phyloP scores from a whole-genome alignment of 1,140 invertebrate genomes.

The Helicoverpa armigera region DNA sequence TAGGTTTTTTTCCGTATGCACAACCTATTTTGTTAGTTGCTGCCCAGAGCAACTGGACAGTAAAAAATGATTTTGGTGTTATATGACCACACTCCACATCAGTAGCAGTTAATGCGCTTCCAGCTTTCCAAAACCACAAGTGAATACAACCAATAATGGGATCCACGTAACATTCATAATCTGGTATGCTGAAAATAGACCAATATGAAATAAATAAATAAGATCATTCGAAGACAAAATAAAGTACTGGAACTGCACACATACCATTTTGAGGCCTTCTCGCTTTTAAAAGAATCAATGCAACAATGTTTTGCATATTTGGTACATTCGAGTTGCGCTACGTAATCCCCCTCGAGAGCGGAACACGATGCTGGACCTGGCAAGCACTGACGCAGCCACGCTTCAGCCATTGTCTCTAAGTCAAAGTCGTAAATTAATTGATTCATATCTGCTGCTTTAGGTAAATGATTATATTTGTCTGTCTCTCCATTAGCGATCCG shows the following conservation, averaged over 20 bases:
- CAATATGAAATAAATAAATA: slow-evolving; percentile 22
- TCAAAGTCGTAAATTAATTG: slow-evolving; percentile 79
- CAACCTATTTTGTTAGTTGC: slow-evolving; percentile 78
- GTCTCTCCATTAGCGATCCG: slow-evolving; percentile 67
- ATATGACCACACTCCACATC: slow-evolving; percentile 75
- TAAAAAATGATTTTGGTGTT: slow-evolving; percentile 64
- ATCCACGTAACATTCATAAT: slow-evolving; percentile 71
- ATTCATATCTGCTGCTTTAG: slow-evolving; percentile 78
- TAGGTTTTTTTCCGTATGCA: slow-evolving; percentile 65
- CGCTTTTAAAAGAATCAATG: slow-evolving; percentile 45
- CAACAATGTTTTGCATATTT: slow-evolving; percentile 75
- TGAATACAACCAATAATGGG: slow-evolving; percentile 77
- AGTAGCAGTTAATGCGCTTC: slow-evolving; percentile 58
- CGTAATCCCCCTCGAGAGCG: slow-evolving; percentile 67
- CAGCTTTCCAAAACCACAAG: slow-evolving; percentile 75
- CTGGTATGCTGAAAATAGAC: slow-evolving; percentile 68
- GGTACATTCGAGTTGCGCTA: slow-evolving; percentile 76
- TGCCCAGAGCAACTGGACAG: slow-evolving; percentile 77
- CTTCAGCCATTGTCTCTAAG: slow-evolving; percentile 72
- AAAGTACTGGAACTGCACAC: not conserved
- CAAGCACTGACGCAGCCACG: slow-evolving; percentile 77
- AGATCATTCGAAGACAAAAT: slow-evolving; percentile 16
- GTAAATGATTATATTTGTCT: slow-evolving; percentile 72
- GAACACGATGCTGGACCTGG: slow-evolving; percentile 77
- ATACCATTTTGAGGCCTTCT: slow-evolving; percentile 64